Evolutionary conservation across 1,140 invertebrate species (phyloP).

Genomic region (Drosophila suzukii): DNA sequence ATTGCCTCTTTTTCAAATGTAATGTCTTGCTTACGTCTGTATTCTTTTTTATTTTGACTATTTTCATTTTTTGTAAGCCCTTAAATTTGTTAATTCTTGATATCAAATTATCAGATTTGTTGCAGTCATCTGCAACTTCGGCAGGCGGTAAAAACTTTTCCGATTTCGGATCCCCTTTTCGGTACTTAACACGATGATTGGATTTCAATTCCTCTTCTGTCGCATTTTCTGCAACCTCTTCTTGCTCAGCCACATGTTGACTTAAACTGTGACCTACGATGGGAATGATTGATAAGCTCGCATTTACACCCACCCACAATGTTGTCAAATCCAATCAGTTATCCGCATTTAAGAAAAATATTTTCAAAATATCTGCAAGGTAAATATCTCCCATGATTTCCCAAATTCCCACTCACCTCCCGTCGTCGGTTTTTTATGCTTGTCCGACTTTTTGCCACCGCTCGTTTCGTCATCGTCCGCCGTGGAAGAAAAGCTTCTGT

Average conservation of each 20-base stretch:
- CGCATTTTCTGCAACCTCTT: background rate
- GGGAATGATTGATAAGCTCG: conserved; percentile 26
- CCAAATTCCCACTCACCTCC: conserved; percentile 49
- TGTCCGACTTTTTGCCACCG: conserved; percentile 43
- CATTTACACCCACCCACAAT: background rate
- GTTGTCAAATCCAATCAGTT: conserved; percentile 40
- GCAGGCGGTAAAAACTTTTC: background rate
- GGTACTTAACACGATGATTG: background rate
- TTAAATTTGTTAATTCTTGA: background rate
- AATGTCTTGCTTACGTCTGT: background rate
- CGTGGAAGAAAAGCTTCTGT: conserved; percentile 63
- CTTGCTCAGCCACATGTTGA: background rate
- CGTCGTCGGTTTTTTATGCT: conserved; percentile 54
- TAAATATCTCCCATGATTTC: conserved; percentile 28
- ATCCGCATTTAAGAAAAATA: conserved; percentile 60
- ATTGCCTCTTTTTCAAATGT: background rate
- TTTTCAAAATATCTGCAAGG: conserved; percentile 43
- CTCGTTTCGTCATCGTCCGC: conserved; percentile 44
- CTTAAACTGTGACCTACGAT: conserved; percentile 14
- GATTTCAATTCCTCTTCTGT: background rate
- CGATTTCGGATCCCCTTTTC: background rate
- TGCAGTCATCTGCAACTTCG: background rate
- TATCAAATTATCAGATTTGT: background rate
- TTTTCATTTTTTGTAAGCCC: background rate
- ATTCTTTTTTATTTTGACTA: background rate